Evolutionary conservation across 2,888 invertebrate species (phyloP), one percentile per base, ranked within the genome.

Genomic region (Callyntrura sp.): DNA sequence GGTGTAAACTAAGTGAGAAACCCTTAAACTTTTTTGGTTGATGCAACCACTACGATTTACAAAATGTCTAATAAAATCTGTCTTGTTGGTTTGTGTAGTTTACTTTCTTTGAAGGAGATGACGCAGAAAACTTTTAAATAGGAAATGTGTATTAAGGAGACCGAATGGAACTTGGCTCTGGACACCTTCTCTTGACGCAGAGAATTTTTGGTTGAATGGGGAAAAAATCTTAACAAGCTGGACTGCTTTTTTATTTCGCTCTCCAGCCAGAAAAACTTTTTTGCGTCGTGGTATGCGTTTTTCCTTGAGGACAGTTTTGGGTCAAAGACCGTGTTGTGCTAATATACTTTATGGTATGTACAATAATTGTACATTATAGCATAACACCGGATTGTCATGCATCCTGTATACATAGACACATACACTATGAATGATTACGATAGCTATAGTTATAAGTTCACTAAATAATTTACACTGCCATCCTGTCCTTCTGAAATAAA

Each of bases 251-350:
- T 79, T 62, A 81, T 81, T 62, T 62, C 12, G 62, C 20, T 20
- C 8, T 68, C 3, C n/a, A 35, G 14, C 68, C n/a, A 12, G 11
- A 17, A 14, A 68, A 28, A 35, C 35, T 68, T 35, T 35, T 25
- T 35, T 20, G 35, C 8, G 68, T 68, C 35, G 68, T 68, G 62
- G 25, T 11, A 68, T 17, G 14, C 35, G 12, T 35, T 68, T 68
- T 68, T 73, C 73, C 85, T 62, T 0, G 23, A 62, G 76, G 55
- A 76, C 76, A 76, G 68, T 68, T 68, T 68, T 68, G 68, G 68
- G 68, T 68, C 35, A 68, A 12, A 28, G 68, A 68, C 35, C 68
- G 35, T 35, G 68, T 35, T 23, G n/a, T n/a, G n/a, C n/a, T n/a
- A n/a, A n/a, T n/a, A n/a, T n/a, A n/a, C n/a, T n/a, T n/a, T n/a